Conservation (phyloP, 2,888 invertebrate species). For the Dermolepida albohirtum region DNA sequence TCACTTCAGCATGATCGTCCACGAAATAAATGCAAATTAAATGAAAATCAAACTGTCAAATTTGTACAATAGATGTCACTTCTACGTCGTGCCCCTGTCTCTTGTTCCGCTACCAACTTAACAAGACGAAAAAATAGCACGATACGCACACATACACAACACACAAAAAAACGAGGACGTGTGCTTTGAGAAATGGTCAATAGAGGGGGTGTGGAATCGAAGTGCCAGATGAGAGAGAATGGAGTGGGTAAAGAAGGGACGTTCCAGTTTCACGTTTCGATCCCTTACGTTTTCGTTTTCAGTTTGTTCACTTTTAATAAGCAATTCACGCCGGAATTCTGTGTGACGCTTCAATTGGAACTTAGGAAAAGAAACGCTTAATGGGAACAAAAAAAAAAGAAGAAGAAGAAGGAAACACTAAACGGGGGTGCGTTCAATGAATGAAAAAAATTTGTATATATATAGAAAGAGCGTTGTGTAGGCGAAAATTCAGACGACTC, state of each 20-base stretch:
- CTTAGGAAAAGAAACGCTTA: not conserved
- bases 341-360: constrained; percentile 20
- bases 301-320: constrained; percentile 28
- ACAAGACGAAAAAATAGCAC: too few species aligned
- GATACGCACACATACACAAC: not conserved
- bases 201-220: too few species aligned
- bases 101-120: constrained; percentile 1
- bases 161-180: not conserved
- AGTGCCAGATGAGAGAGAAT: not conserved
- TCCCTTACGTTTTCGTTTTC: constrained; percentile 21
- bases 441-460: not conserved
- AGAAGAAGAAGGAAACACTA: constrained; percentile 11
- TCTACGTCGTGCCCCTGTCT: constrained; percentile 33
- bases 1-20: not conserved
- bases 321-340: constrained; percentile 24
- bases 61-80: constrained; percentile 44
- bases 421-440: constrained; percentile 29
- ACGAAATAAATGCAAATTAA: constrained; percentile 31
- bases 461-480: not conserved
- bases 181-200: not conserved
- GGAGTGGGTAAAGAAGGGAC: not conserved
- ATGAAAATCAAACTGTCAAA: constrained; percentile 47
- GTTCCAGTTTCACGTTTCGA: constrained; percentile 20
- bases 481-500: constrained; percentile 18
- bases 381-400: too few species aligned